Base-by-base conservation (phyloP, 2,888 invertebrate species). In the Ceraclea dissimilis region DNA sequence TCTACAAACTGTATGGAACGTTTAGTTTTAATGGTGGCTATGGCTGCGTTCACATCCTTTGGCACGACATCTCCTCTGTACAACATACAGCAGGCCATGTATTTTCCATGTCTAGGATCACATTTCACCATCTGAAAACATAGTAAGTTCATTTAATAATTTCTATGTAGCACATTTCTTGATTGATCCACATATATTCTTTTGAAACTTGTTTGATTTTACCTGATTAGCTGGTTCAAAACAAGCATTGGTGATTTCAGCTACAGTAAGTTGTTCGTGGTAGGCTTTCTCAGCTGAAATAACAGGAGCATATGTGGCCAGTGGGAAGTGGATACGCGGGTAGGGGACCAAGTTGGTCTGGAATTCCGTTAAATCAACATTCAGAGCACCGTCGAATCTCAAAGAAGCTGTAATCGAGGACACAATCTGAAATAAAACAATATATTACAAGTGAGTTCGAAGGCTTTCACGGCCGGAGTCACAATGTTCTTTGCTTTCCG, bases 11-110 rank as follows among this genome's bases (percentile, higher is more conserved):
- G 93, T 64, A 93, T 90, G 65, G 85, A 84, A 50, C 93, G 82
- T 77, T 93, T 94, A n/a, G 93, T 93, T 76, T 95, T 95, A 71
- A 95, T 93, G 59, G 90, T 88, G 2, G 93, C 92, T 65, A 93
- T 93, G 54, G 93, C 91, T 0, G 92, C 91, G 68, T 93, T 93
- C 31, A 93, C 93, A 69, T 93, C 93, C 70, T 93, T 93, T 2
- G 93, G 93, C 0, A 94, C 93, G 18, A 94, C 93, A 71, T 94
- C 93, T 4, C 93, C 93, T 67, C 93, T 82, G 80, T 93, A 95
- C 67, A 95, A 76, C 87, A 95, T 90, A 68, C 94, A 94, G 73
- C 93, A 93, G 16, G 94, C 93, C 93, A 94, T 86, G 75, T 94
- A 94, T 71, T 91, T 91, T 52, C 91, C 91, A 67, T 89, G 89